phyloP scores from a whole-genome alignment of 2,888 invertebrate genomes.

The Mesorhabditis sp. region DNA sequence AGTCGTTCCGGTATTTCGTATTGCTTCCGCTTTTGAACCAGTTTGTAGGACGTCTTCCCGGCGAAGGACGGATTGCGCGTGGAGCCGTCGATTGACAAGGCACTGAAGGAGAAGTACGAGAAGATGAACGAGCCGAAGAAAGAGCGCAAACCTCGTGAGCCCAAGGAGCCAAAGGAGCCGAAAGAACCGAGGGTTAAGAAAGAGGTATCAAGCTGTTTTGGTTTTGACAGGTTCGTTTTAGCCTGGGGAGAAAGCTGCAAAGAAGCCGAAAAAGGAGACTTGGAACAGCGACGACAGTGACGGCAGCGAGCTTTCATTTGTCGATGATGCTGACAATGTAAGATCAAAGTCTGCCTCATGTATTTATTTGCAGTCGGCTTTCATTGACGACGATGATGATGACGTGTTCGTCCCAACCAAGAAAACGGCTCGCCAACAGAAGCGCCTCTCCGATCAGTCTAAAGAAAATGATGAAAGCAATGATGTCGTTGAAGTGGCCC shows the following conservation, averaged over 20 bases:
- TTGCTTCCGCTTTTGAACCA: not conserved
- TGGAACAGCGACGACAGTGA: conserved; percentile 4
- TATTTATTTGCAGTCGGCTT: not conserved
- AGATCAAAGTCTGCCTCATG: not conserved
- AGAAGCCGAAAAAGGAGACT: not conserved
- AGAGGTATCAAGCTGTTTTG: conserved; percentile 31
- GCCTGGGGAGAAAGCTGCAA: not conserved
- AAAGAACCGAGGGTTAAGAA: conserved; percentile 23
- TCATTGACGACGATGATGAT: conserved; percentile 13
- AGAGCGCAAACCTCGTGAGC: conserved; percentile 31
- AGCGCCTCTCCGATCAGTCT: conserved; percentile 18
- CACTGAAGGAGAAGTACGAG: conserved; percentile 45
- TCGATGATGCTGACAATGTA: not conserved
- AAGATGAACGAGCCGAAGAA: conserved; percentile 38
- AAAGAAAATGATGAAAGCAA: conserved; percentile 20
- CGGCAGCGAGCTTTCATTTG: not conserved
- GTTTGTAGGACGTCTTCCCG: conserved; percentile 31
- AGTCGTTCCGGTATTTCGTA: conserved; percentile 2
- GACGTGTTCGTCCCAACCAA: conserved; percentile 9
- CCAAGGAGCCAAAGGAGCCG: conserved; percentile 21
- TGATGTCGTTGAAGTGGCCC: conserved; percentile 1
- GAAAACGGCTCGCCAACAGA: conserved; percentile 7
- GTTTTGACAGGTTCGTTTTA: not conserved
- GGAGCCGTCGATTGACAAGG: conserved; percentile 37
- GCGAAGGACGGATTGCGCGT: conserved; percentile 39